Conservation (phyloP, 2,797 vertebrate genomes). For the Artibeus lituratus region DNA sequence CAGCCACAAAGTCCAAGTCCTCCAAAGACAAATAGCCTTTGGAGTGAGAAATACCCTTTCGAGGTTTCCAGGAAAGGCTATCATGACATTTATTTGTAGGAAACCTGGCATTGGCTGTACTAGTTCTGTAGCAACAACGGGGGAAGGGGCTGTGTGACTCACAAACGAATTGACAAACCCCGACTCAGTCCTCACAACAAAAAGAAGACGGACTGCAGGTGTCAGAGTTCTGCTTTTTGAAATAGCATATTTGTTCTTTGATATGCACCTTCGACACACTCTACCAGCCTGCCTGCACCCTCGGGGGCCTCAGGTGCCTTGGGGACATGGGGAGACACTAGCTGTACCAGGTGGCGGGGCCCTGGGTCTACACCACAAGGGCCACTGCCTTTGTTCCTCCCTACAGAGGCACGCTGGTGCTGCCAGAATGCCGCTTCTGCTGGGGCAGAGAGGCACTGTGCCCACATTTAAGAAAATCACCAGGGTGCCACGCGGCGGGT, state of each 20-base stretch:
- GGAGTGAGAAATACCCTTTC: not conserved
- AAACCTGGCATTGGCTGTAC: not conserved
- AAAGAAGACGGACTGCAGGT: not conserved
- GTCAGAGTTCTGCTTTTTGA: not conserved
- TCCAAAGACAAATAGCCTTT: not conserved
- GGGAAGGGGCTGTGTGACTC: not conserved
- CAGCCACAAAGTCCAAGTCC: not conserved
- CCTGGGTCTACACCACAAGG: not conserved
- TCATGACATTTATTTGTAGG: not conserved
- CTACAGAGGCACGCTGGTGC: not conserved
- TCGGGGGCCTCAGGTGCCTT: not conserved
- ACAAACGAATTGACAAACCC: not conserved
- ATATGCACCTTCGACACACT: not conserved
- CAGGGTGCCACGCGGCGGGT: not conserved
- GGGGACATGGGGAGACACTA: not conserved
- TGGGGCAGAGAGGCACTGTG: constrained; percentile 8
- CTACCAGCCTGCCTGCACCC: rapidly evolving
- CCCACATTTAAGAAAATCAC: not conserved
- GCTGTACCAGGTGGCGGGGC: not conserved
- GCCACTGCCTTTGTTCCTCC: not conserved
- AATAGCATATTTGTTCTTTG: constrained; percentile 7
- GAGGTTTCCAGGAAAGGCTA: not conserved
- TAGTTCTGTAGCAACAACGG: not conserved
- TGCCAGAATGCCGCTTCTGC: not conserved
- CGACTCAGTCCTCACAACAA: not conserved